A percentile compares a stretch with the other conserved stretches of the same genome.
phyloP scores from a whole-genome alignment of 2,797 vertebrate species.

The Xerus rutilus region DNA sequence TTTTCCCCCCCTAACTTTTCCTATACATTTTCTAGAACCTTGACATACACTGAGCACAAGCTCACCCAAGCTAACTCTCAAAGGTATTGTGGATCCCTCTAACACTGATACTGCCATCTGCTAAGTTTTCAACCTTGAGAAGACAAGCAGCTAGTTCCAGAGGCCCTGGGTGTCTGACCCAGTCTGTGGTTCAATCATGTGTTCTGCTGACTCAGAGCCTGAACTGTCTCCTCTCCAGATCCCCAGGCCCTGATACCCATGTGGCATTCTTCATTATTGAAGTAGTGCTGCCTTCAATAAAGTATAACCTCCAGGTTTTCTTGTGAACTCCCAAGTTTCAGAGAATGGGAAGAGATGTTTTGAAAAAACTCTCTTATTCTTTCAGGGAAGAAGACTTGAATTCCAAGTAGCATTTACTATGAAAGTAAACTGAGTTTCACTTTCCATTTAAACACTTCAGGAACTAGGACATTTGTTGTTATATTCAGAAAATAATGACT shows the following conservation, averaged over 20 bases:
- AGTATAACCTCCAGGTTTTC: slow-evolving; percentile 51
- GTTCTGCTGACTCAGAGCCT: slow-evolving; percentile 4
- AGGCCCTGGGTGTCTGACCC: neutral
- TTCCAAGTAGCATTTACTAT: slow-evolving; percentile 57
- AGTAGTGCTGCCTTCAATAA: neutral
- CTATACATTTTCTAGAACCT: neutral
- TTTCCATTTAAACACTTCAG: slow-evolving; percentile 74
- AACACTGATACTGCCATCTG: neutral
- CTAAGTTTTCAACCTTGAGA: neutral
- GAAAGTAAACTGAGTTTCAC: slow-evolving; percentile 73
- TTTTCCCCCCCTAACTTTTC: neutral
- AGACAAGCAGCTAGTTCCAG: neutral
- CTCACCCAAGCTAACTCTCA: neutral
- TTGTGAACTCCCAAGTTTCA: slow-evolving; percentile 60
- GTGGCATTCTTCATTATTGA: neutral
- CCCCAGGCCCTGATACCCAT: neutral
- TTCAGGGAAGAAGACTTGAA: slow-evolving; percentile 49
- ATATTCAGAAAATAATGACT: neutral
- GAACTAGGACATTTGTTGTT: slow-evolving; percentile 24
- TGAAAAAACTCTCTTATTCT: slow-evolving; percentile 33
- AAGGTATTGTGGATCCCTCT: neutral
- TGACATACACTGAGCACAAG: neutral
- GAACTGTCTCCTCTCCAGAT: neutral
- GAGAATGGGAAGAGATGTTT: slow-evolving; percentile 39
- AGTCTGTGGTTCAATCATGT: neutral